Evolutionary conservation across 2,888 invertebrate species (phyloP), one percentile per base, ranked within the genome.

Genomic region (Pollenia labialis): DNA sequence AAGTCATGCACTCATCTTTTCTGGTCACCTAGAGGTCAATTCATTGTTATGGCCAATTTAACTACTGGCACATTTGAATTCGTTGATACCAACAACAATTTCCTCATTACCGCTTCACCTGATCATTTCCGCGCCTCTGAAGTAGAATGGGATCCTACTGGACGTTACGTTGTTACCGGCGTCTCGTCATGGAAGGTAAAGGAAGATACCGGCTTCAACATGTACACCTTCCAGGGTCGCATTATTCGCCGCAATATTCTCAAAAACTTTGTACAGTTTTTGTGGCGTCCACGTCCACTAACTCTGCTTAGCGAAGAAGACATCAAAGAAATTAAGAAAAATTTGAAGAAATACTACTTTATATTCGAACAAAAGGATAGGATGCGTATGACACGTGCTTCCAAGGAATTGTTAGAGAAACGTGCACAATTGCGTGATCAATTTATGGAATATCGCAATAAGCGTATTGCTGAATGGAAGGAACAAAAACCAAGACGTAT

Each of bases 121-220:
- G 99, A 99, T 93, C 99, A 99, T 94, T 99, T 97, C 93, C 97
- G 97, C 91, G 95, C 95, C 7, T 98, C 98, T 0, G 98, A 99
- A 92, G 98, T 99, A 1, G 99, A 99, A 93, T 99, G 99, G 99
- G 99, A 99, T 94, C 99, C 99, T 1, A 99, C 99, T 4, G 99
- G 99, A 1, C 96, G 99, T 87, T 99, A 98, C 92, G 98, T 99
- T 14, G 97, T 97, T 75, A 98, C 99, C 0, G 98, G 97, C 0
- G 98, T 99, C 18, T 98, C 98, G 1, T 97, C 97, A 87, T 99
- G 99, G 96, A 99, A 98, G 91, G 97, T 98, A 88, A 99, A 98
- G 94, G 98, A 98, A 90, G 97, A 97, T 93, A 94, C 95, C 86
- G 99, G 98, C 2, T 99, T 98, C 94, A 98, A 98, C 95, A 96